phyloP scores from a whole-genome alignment of 2,113 vertebrate genomes.

The Barnardius zonarius region DNA sequence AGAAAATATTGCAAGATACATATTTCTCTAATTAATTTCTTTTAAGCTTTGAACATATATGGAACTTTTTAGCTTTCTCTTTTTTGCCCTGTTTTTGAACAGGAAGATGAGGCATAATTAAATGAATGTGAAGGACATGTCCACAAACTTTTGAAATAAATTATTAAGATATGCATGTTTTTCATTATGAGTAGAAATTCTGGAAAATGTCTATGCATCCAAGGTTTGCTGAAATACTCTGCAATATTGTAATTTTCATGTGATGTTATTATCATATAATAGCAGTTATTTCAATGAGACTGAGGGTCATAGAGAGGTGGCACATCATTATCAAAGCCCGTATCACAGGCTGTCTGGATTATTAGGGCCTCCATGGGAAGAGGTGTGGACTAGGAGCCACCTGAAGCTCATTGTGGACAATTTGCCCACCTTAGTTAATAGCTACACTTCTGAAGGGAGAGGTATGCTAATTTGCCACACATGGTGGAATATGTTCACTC shows the following conservation, averaged over 20 bases:
- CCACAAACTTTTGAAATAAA: background rate
- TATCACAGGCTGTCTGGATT: background rate
- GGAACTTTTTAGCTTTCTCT: background rate
- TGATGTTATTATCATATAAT: too few species aligned
- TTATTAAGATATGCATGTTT: background rate
- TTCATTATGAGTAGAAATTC: background rate
- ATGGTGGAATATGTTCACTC: background rate
- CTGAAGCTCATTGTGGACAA: background rate
- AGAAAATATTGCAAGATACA: too few species aligned
- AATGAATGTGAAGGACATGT: background rate
- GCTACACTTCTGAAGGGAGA: background rate
- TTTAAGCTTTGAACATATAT: background rate
- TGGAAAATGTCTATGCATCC: background rate
- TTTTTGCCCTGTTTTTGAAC: background rate
- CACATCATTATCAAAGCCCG: background rate
- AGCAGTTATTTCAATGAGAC: background rate
- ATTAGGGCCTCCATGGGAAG: background rate
- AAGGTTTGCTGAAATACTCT: background rate
- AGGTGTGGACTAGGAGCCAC: background rate
- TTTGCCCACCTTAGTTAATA: background rate
- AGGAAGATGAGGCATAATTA: background rate
- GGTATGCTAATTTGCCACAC: accelerated
- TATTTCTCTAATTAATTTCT: background rate
- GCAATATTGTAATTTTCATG: background rate
- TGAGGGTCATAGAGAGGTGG: background rate